Conservation (phyloP, 2,113 vertebrate species). For the Peromyscus polionotus region DNA sequence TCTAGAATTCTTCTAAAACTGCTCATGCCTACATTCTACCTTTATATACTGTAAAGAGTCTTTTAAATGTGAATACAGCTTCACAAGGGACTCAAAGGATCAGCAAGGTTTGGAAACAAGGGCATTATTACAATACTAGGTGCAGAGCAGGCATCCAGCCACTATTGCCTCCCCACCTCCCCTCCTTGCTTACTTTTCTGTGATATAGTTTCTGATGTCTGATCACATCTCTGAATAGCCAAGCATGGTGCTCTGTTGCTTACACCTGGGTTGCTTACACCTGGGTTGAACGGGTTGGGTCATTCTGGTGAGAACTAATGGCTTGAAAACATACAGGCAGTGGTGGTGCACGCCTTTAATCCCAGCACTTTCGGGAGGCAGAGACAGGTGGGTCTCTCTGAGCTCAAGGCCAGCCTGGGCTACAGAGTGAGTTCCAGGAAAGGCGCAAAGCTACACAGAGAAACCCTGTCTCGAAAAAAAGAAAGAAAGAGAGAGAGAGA, state of each 20-base stretch:
- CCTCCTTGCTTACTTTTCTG: background rate
- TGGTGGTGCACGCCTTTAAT: too few species aligned
- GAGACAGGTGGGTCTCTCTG: too few species aligned
- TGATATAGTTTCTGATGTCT: background rate
- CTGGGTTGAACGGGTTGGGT: background rate
- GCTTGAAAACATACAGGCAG: background rate
- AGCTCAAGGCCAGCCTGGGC: too few species aligned
- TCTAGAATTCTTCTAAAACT: background rate
- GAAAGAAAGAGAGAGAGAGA: too few species aligned
- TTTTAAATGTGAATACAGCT: background rate
- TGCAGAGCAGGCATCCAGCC: background rate
- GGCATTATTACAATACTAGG: background rate
- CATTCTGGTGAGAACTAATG: background rate
- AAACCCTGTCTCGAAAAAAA: too few species aligned
- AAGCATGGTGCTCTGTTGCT: background rate
- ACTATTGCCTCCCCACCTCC: background rate
- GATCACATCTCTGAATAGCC: background rate
- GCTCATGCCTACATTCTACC: background rate
- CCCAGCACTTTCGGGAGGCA: too few species aligned
- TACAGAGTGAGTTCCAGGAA: too few species aligned
- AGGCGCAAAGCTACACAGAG: too few species aligned
- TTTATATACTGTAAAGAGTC: background rate
- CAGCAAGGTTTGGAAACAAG: background rate
- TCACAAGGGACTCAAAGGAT: background rate
- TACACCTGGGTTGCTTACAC: background rate